A percentile compares a stretch with the other conserved stretches of the same genome.
phyloP scores from a whole-genome alignment of 37 sponge, comb jelly and placozoan species.

The Beroe ovata region DNA sequence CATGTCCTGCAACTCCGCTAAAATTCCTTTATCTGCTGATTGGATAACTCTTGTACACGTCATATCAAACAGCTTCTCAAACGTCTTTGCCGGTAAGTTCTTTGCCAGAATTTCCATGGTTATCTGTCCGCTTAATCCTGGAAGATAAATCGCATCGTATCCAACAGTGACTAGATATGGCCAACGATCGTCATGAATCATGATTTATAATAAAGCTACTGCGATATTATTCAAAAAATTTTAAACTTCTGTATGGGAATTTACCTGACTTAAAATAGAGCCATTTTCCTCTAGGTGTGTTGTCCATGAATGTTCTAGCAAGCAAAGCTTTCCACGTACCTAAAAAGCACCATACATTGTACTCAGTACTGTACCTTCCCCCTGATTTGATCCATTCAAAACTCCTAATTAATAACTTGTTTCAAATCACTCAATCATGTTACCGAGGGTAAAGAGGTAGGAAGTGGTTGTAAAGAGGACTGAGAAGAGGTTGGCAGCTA shows the following conservation, averaged over 20 bases:
- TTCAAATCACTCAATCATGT: too few species aligned
- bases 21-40: not conserved
- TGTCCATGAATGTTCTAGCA: not conserved
- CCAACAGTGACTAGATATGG: too few species aligned
- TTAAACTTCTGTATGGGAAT: too few species aligned
- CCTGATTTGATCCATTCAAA: too few species aligned
- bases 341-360: too few species aligned
- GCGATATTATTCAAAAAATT: too few species aligned
- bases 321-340: slow-evolving; percentile 10
- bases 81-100: slow-evolving; percentile 4
- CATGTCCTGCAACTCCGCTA: not conserved
- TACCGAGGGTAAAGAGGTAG: slow-evolving; percentile 7
- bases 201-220: too few species aligned
- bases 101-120: not conserved
- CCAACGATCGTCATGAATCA: too few species aligned
- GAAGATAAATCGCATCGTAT: too few species aligned
- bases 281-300: slow-evolving; percentile 10
- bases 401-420: too few species aligned
- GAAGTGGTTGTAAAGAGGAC: not conserved
- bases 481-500: slow-evolving; percentile 10
- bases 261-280: slow-evolving; percentile 27
- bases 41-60: not conserved
- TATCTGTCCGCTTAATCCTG: slow-evolving; percentile 32
- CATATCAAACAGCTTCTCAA: not conserved
- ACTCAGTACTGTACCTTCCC: too few species aligned